Evolutionary conservation across 2,888 invertebrate species (phyloP), one percentile per base, ranked within the genome.

Genomic region (Mythimna pallens): DNA sequence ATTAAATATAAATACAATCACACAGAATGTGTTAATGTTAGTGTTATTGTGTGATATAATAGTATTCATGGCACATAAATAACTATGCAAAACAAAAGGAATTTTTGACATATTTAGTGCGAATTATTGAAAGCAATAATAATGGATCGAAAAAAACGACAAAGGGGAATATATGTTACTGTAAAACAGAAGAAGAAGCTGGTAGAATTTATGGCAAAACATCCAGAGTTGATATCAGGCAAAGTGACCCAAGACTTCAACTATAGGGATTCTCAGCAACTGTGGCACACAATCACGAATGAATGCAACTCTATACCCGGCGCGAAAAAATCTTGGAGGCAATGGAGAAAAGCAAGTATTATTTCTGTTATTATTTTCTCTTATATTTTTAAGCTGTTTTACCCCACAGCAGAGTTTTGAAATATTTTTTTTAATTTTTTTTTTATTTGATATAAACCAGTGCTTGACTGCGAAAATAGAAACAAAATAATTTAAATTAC

Each of bases 321-420:
- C 14, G 94, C 95, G 0, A 92, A 84, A 55, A 96, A 96, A 89
- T 94, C 94, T 77, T 96, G 96, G 96, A 91, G 91, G 59, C 95
- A 95, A 81, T 96, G 95, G 96, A 90, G 92, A 88, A 96, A 95
- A 91, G 96, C 95, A 89, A 89, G 36, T 52, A 7, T 55, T 65
- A 8, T 59, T 68, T 36, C 36, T 36, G 36, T 36, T 36, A 9
- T 36, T 36, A 36, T 8, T 36, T 36, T 34, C 20, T 59, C 20
- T 22, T 43, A 64, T 30, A 43, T 14, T 43, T 43, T 17, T 55
- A 30, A 20, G 2, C 20, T 50, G 20, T 20, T 20, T 8, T 50
- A 20, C 20, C 50, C 20, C 50, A 50, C 7, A n/a, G 20, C 9
- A 9, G n/a, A n/a, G 50, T 36, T n/a, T 12, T 30, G 10, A 54